These are phyloP conservation scores for Spodoptera picta DNA, from an alignment of 2,888 invertebrate genomes.

Conservation along the genomic window DNA sequence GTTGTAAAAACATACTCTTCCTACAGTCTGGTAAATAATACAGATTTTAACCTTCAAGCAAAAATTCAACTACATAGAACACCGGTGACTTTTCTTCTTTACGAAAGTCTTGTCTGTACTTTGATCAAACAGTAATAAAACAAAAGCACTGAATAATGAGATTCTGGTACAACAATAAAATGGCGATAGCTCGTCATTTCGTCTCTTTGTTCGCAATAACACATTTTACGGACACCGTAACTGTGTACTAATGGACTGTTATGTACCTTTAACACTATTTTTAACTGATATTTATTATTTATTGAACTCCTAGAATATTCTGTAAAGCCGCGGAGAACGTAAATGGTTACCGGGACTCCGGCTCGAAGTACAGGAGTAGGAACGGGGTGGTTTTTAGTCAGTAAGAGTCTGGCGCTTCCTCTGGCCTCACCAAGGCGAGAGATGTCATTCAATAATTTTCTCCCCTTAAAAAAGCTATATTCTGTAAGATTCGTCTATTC, in stretches of 20 bases:
- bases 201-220: slow-evolving; percentile 20
- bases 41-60: too few species aligned
- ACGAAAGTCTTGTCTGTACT: not conserved
- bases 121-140: slow-evolving; percentile 5
- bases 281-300: slow-evolving; percentile 25
- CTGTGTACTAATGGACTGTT: slow-evolving; percentile 14
- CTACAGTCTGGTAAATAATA: too few species aligned
- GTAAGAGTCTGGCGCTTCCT: too few species aligned
- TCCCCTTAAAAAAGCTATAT: too few species aligned
- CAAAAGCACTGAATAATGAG: slow-evolving; percentile 21
- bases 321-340: too few species aligned
- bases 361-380: too few species aligned
- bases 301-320: not conserved
- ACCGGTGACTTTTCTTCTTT: not conserved
- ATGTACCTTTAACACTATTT: slow-evolving; percentile 3
- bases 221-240: slow-evolving; percentile 1
- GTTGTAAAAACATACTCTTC: too few species aligned
- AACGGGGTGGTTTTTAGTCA: too few species aligned
- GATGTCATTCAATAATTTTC: too few species aligned
- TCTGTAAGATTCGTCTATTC: too few species aligned
- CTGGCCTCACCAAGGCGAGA: too few species aligned
- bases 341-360: too few species aligned
- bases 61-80: not conserved
- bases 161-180: slow-evolving; percentile 11
- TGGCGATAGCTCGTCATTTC: not conserved